Conservation (phyloP, 2,888 invertebrate species). For the Parnassius glacialis region DNA sequence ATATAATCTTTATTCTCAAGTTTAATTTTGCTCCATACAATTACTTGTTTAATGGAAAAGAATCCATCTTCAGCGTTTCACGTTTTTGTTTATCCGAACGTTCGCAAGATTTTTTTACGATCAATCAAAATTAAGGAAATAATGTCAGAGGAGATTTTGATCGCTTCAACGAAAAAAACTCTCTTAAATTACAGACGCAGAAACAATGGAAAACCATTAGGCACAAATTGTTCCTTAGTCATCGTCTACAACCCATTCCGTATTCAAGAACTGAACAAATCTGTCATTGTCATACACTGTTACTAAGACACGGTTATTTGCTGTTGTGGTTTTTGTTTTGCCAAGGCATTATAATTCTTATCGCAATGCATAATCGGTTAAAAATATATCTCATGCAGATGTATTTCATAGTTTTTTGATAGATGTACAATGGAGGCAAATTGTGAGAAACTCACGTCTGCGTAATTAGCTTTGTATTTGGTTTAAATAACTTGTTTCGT, state of each 20-base stretch:
- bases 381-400: not conserved
- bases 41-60: no score
- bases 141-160: constrained; percentile 11
- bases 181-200: constrained; percentile 17
- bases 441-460: constrained; percentile 66
- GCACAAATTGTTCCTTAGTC: constrained; percentile 30
- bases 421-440: constrained; percentile 43
- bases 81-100: not conserved
- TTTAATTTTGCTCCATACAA: no score
- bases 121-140: constrained; percentile 25
- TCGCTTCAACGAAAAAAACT: constrained; percentile 15
- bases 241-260: constrained; percentile 30
- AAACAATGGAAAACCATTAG: constrained; percentile 30
- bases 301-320: constrained; percentile 32
- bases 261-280: constrained; percentile 48
- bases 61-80: not conserved
- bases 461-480: constrained; percentile 55
- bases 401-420: constrained; percentile 29
- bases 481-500: constrained; percentile 61
- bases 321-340: constrained; percentile 29
- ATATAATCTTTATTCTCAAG: no score
- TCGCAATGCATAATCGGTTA: constrained; percentile 2
- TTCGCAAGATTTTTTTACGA: constrained; percentile 18
- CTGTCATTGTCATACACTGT: constrained; percentile 59
- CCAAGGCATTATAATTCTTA: constrained; percentile 35